Percentiles rank a stretch among this genome's conserved stretches.
These are phyloP conservation scores for Nudaria mundana DNA, from an alignment of 2,888 invertebrate genomes.

Conservation along the genomic window DNA sequence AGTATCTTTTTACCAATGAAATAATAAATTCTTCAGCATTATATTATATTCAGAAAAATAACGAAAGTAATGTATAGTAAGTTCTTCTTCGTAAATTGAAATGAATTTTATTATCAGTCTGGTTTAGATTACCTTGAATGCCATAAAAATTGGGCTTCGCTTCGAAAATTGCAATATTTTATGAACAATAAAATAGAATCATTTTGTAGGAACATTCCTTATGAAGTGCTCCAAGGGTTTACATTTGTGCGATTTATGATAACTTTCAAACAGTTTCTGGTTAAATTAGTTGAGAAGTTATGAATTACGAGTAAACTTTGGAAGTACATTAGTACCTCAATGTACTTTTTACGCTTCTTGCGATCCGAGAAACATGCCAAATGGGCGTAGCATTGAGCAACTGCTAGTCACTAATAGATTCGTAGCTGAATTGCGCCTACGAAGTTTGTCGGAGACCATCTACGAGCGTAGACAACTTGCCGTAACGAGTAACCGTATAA, in stretches of 20 bases:
- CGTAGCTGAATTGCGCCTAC: constrained; percentile 27
- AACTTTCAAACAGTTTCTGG: constrained; percentile 58
- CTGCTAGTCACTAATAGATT: too few species aligned
- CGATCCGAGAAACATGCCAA: too few species aligned
- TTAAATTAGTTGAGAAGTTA: constrained; percentile 64
- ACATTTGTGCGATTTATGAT: constrained; percentile 59
- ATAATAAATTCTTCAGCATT: neutral
- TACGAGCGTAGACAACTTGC: constrained; percentile 21
- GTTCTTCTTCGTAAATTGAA: constrained; percentile 10
- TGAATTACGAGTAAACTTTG: constrained; percentile 57
- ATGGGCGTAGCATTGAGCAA: too few species aligned
- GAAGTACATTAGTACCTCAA: constrained; percentile 23
- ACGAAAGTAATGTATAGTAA: constrained; percentile 8
- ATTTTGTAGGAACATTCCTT: constrained; percentile 23
- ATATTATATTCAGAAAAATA: too few species aligned
- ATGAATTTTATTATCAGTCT: constrained; percentile 7
- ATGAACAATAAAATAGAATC: constrained; percentile 34
- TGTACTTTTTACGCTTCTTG: too few species aligned
- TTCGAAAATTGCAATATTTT: constrained; percentile 27
- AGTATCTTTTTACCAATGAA: too few species aligned
- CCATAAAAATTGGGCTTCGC: constrained; percentile 11
- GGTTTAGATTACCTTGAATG: constrained; percentile 12
- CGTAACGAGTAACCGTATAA: constrained; percentile 25
- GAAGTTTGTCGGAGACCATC: constrained; percentile 21
- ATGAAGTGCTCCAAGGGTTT: constrained; percentile 14